phyloP scores from a whole-genome alignment of 2,888 invertebrate genomes.

The Nomada ferruginata region DNA sequence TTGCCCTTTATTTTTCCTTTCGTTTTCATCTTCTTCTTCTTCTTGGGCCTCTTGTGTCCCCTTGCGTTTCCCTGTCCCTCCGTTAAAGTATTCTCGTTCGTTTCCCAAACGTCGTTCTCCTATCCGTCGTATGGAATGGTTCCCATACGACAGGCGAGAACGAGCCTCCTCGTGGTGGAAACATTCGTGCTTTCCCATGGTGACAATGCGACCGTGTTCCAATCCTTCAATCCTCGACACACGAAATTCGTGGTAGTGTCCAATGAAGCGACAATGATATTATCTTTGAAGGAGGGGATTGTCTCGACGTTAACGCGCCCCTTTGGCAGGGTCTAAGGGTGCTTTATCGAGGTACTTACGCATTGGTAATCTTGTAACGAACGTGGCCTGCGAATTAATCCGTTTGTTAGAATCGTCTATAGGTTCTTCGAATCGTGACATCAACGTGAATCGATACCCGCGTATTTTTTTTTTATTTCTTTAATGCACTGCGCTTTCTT shows the following conservation, averaged over 20 bases:
- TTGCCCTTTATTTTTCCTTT: constrained; percentile 12
- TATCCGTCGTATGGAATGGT: neutral
- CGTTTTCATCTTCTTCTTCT: constrained; percentile 22
- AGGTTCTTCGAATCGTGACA: constrained; percentile 25
- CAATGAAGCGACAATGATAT: constrained; percentile 16
- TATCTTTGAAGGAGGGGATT: constrained; percentile 21
- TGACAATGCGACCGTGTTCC: constrained; percentile 6
- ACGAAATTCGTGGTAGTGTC: constrained; percentile 49
- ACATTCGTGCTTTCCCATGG: constrained; percentile 17
- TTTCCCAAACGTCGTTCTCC: constrained; percentile 20
- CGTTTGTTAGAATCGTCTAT: constrained; percentile 47
- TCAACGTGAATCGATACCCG: constrained; percentile 30
- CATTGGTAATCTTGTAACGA: constrained; percentile 64
- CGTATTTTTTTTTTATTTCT: constrained; percentile 17
- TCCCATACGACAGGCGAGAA: neutral
- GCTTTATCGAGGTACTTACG: constrained; percentile 60
- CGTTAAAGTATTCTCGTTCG: constrained; percentile 13
- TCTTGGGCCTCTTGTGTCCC: constrained; percentile 4
- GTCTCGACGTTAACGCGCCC: constrained; percentile 38
- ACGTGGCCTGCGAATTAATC: constrained; percentile 59
- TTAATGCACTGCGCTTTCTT: too few species aligned
- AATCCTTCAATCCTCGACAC: constrained; percentile 17
- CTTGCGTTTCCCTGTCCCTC: constrained; percentile 5
- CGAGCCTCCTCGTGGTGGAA: neutral
- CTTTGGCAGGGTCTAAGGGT: constrained; percentile 50